A percentile compares a stretch with the other conserved stretches of the same genome.
Conservation (phyloP, 2,888 invertebrate species). For the Stenodera caucasica region DNA sequence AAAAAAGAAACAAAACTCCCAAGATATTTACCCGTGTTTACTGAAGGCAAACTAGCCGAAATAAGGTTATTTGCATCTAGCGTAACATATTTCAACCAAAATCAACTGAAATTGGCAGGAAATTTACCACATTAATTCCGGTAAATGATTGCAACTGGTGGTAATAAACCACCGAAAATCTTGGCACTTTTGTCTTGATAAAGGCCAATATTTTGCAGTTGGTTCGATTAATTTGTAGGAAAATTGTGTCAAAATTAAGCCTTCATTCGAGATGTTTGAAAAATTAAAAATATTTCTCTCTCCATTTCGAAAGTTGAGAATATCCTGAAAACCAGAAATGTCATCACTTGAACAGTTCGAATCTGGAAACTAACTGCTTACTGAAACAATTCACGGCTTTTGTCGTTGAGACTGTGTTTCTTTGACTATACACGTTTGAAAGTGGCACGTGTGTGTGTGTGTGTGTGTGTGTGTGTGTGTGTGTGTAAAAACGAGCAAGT, state of each 20-base stretch:
- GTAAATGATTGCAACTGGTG: neutral
- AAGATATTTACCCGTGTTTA: constrained; percentile 36
- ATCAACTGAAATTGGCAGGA: neutral
- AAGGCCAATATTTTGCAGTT: too few species aligned
- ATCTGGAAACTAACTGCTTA: constrained; percentile 32
- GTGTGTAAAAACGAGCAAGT: too few species aligned
- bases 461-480: neutral
- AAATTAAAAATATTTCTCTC: neutral
- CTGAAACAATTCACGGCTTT: constrained; percentile 32
- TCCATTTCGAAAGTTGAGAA: neutral
- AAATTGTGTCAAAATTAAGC: too few species aligned
- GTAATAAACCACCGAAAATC: too few species aligned
- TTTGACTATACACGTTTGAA: neutral
- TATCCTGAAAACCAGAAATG: neutral
- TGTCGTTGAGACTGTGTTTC: neutral
- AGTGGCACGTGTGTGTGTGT: neutral
- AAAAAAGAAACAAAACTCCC: constrained; percentile 24
- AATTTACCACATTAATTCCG: neutral
- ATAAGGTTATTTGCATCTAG: constrained; percentile 26
- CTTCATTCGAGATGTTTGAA: neutral
- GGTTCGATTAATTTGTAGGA: too few species aligned
- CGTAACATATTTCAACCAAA: neutral
- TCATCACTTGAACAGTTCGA: constrained; percentile 26
- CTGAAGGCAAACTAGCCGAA: constrained; percentile 33
- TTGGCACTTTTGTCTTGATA: too few species aligned